Conservation (phyloP, 2,797 vertebrate genomes). For the Pelobates cultripes region DNA sequence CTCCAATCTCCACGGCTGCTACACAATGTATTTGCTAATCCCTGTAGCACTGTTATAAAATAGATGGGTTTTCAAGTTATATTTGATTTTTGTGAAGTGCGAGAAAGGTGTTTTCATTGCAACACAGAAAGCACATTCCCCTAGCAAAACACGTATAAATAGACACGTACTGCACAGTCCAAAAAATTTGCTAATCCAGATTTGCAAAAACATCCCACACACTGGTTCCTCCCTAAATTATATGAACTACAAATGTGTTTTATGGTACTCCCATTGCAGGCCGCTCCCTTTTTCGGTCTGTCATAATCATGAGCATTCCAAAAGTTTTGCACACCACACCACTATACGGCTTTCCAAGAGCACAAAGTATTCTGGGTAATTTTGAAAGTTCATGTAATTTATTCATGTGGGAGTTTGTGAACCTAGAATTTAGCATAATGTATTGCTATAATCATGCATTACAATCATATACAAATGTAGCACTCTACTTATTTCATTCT, state of each 20-base stretch:
- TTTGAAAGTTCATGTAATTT: too few relatives aligned
- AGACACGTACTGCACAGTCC: background rate
- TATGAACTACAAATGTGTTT: slow-evolving; percentile 33
- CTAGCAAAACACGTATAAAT: background rate
- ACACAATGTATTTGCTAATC: too few relatives aligned
- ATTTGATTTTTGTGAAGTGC: too few relatives aligned
- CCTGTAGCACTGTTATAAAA: too few relatives aligned
- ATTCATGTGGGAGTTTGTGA: too few relatives aligned
- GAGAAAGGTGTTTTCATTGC: too few relatives aligned
- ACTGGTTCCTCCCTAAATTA: slow-evolving; percentile 33
- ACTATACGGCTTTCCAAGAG: background rate
- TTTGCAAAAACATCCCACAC: background rate
- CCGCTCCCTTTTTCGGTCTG: slow-evolving; percentile 17
- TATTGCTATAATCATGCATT: background rate
- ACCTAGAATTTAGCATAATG: too few relatives aligned
- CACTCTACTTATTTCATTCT: too few relatives aligned
- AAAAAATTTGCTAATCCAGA: slow-evolving; percentile 5
- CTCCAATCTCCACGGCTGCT: too few relatives aligned
- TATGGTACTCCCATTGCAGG: slow-evolving; percentile 20
- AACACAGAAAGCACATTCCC: too few relatives aligned
- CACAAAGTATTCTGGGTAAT: too few relatives aligned
- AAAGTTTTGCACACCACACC: background rate
- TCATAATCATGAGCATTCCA: background rate
- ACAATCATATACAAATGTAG: background rate
- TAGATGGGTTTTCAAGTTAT: too few relatives aligned